These are phyloP conservation scores for Heterodera filipjevi DNA, from an alignment of 2,888 invertebrate species.

Conservation along the genomic window DNA sequence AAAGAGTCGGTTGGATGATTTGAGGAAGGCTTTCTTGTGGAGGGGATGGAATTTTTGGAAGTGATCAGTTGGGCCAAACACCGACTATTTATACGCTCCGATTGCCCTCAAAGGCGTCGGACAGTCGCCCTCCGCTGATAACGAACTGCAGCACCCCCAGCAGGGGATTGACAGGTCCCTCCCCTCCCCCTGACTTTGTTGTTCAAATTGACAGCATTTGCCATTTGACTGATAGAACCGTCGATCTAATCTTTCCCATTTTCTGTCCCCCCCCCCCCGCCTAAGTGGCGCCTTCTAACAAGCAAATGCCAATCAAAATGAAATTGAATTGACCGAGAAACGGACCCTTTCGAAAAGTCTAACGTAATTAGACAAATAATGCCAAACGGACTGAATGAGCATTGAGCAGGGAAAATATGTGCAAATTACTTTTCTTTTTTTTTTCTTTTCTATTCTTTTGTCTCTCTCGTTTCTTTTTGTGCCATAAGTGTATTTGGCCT, in stretches of 20 bases:
- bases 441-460: too few species aligned
- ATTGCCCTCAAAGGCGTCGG: not conserved
- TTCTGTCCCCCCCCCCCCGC: not conserved
- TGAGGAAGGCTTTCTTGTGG: not conserved
- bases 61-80: not conserved
- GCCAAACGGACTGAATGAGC: too few species aligned
- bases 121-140: not conserved
- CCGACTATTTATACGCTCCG: not conserved
- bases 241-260: not conserved
- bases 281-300: not conserved
- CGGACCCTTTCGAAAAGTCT: too few species aligned
- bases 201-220: not conserved
- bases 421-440: too few species aligned
- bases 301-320: slow-evolving; percentile 2
- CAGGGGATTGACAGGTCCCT: not conserved
- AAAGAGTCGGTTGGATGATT: not conserved
- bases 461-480: too few species aligned
- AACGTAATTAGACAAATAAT: too few species aligned
- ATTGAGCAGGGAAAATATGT: too few species aligned
- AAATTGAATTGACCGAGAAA: too few species aligned
- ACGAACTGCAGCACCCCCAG: not conserved
- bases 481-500: too few species aligned
- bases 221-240: not conserved
- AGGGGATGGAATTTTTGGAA: not conserved
- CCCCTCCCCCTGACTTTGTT: not conserved